These are phyloP conservation scores for Metalampra italica DNA, from an alignment of 2,888 invertebrate species.

Conservation along the genomic window DNA sequence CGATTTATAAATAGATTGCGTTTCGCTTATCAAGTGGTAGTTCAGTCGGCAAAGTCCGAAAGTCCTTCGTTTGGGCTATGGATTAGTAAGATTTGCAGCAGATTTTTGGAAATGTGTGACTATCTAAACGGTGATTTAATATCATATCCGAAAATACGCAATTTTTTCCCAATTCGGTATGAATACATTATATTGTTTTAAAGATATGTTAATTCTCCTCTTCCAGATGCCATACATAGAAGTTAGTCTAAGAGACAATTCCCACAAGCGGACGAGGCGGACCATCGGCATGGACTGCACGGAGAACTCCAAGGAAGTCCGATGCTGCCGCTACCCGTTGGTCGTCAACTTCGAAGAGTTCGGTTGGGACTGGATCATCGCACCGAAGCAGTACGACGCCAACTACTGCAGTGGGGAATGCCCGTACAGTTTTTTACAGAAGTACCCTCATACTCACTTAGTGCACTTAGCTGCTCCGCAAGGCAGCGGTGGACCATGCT, in stretches of 20 bases:
- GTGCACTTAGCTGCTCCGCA: constrained; percentile 87
- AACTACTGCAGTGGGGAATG: constrained; percentile 98
- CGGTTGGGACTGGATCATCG: constrained; percentile 99
- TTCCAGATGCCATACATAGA: constrained; percentile 76
- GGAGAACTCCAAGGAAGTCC: constrained; percentile 86
- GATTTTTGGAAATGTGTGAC: too few relatives aligned
- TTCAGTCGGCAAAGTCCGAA: too few relatives aligned
- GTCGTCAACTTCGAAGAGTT: constrained; percentile 96
- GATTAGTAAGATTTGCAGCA: too few relatives aligned
- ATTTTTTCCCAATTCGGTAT: too few relatives aligned
- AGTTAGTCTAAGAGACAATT: constrained; percentile 69
- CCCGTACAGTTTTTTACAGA: constrained; percentile 90
- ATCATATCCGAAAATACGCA: too few relatives aligned
- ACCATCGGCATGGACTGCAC: constrained; percentile 91
- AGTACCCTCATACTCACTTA: constrained; percentile 92
- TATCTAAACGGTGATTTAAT: too few relatives aligned
- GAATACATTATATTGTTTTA: too few relatives aligned
- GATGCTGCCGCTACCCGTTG: constrained; percentile 96
- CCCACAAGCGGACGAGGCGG: constrained; percentile 83
- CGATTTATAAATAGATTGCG: too few relatives aligned
- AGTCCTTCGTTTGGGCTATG: too few relatives aligned
- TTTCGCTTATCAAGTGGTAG: too few relatives aligned
- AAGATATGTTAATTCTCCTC: constrained; percentile 1
- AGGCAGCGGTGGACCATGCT: constrained; percentile 92
- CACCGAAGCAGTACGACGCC: constrained; percentile 95